Conservation (phyloP, 2,113 vertebrate species). For the Erythrocebus patas region DNA sequence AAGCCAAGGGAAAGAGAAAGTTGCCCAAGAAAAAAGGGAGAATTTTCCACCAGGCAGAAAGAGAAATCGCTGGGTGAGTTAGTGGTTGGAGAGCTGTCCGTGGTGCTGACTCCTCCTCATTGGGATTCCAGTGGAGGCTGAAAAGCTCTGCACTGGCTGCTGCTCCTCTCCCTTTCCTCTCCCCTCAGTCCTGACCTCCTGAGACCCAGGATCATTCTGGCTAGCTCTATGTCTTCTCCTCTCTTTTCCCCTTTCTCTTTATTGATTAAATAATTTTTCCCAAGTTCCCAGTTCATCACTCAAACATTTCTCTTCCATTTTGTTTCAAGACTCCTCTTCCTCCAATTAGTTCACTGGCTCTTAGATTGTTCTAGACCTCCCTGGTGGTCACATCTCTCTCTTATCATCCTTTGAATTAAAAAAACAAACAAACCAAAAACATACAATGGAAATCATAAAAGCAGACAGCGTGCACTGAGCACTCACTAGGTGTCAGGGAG, state of each 20-base stretch:
- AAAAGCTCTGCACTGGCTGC: background rate
- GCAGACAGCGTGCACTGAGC: background rate
- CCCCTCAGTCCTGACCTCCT: too few species aligned
- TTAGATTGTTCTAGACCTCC: background rate
- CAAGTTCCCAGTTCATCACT: background rate
- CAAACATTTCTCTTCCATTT: background rate
- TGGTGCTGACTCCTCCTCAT: constrained; percentile 71
- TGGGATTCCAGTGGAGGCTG: background rate
- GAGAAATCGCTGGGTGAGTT: background rate
- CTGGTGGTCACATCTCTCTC: background rate
- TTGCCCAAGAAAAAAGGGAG: background rate
- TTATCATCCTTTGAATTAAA: background rate
- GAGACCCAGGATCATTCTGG: background rate
- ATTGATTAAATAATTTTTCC: background rate
- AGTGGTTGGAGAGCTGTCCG: constrained; percentile 72
- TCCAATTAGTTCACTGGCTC: background rate
- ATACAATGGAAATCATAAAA: background rate
- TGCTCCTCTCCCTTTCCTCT: fast-evolving
- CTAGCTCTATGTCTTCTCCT: background rate
- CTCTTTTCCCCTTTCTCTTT: background rate
- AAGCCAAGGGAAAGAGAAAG: background rate
- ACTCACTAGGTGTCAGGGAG: background rate
- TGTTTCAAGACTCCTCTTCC: background rate
- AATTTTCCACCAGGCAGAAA: background rate
- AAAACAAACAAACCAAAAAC: background rate